Base-by-base conservation (phyloP, 2,797 vertebrate species). In the Epinephelus malabaricus region DNA sequence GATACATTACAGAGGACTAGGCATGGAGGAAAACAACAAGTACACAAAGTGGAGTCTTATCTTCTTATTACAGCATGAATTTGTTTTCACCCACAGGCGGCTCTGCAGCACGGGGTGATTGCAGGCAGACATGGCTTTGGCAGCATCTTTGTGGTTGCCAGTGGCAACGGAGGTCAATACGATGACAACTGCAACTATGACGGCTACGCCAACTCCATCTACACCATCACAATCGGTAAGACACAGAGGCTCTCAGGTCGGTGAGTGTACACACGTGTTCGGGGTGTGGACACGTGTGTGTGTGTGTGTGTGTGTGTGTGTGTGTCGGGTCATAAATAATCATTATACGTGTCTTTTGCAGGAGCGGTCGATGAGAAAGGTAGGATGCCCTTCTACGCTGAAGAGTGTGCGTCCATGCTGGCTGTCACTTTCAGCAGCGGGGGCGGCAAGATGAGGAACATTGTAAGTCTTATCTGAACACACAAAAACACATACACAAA, bases 141-240 rank as follows among this genome's bases (percentile, higher is more conserved):
- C 23, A 99, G 97, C 93, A 97, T 99, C 84, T 99, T 99, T 0
- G 97, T 99, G 53, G 98, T 99, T 21, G 98, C 98, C 89, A 99
- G 98, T 0, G 98, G 98, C 73, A 99, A 99, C 0, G 98, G 98
- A 3, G 98, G 98, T 46, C 97, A 97, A 21, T 96, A 95, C 89
- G 94, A 92, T 0, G 98, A 99, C 94, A 98, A 99, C 94, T 99
- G 98, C 95, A 99, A 99, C 94, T 99, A 98, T 0, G 98, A 99
- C 0, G 98, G 98, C 5, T 99, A 99, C 0, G 98, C 98, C 86
- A 99, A 99, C 94, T 99, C 98, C 81, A 98, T 99, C 95, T 99
- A 99, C 93, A 99, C 98, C 0, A 96, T 99, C 85, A 99, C 98
- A 0, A 96, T 99, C 10, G 98, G 98, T 99, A 95, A 93, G 86